Conservation (phyloP, 2,113 vertebrate species). For the Tringa solitaria region DNA sequence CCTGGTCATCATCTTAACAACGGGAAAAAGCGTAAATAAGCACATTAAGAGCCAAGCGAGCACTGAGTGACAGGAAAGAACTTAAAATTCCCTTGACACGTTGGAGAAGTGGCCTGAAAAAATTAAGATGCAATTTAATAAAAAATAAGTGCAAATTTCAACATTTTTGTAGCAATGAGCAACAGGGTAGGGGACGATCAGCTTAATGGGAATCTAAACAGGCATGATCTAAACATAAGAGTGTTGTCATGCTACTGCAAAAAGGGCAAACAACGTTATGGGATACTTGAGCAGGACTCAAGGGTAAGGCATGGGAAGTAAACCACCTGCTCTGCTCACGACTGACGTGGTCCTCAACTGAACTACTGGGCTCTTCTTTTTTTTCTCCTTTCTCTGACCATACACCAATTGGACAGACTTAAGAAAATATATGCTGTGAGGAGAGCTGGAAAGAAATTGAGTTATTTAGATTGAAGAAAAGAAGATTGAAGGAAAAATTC, state of each 20-base stretch:
- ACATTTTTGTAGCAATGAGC: background rate
- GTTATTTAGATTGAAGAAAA: background rate
- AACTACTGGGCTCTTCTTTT: background rate
- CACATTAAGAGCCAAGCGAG: background rate
- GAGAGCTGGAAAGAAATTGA: background rate
- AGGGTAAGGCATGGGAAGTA: background rate
- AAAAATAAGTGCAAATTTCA: background rate
- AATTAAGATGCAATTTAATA: background rate
- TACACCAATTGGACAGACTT: background rate
- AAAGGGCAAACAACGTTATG: background rate
- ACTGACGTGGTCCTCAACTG: background rate
- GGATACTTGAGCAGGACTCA: background rate
- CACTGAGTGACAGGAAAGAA: background rate
- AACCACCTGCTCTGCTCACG: background rate
- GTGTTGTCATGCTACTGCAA: background rate
- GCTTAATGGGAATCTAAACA: background rate
- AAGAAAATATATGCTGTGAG: background rate
- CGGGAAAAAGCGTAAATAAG: background rate
- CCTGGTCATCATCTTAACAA: background rate
- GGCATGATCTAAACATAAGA: background rate
- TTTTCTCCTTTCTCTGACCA: background rate
- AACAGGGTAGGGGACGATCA: background rate
- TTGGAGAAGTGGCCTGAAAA: background rate
- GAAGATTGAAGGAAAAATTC: background rate
- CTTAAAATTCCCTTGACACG: fast-evolving